Evolutionary conservation across 64 coral and sea anemone species (phyloP).

Genomic region (Montipora cactus): DNA sequence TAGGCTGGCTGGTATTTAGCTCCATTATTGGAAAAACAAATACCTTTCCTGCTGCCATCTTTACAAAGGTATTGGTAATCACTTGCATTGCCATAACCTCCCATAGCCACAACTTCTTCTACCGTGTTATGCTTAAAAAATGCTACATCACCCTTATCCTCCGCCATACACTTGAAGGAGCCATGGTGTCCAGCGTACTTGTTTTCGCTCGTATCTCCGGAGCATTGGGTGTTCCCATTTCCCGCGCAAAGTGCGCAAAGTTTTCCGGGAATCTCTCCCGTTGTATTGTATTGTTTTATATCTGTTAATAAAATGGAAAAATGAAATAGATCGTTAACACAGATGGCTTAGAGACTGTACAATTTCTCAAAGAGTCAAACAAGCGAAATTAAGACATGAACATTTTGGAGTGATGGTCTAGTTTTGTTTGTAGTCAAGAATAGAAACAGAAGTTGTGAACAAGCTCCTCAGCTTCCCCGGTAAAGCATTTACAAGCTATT

Average conservation of each 20-base stretch:
- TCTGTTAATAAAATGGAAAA: neutral
- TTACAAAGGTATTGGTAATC: constrained; percentile 79
- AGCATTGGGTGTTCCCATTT: neutral
- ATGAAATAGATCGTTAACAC: neutral
- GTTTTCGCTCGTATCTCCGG: neutral
- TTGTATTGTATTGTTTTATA: neutral
- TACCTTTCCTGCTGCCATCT: constrained; percentile 33
- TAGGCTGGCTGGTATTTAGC: neutral
- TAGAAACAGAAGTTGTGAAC: too few species aligned
- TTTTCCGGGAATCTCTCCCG: constrained; percentile 21
- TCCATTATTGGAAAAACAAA: too few species aligned
- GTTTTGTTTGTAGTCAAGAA: too few species aligned
- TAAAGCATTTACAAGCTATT: too few species aligned
- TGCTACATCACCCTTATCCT: constrained; percentile 55
- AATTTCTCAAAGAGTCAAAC: too few species aligned
- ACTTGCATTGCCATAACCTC: neutral
- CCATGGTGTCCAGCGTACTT: constrained; percentile 41
- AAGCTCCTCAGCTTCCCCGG: too few species aligned
- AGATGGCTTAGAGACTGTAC: too few species aligned
- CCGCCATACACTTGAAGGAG: constrained; percentile 70
- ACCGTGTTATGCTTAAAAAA: constrained; percentile 74
- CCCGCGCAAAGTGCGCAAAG: constrained; percentile 65
- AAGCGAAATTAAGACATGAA: too few species aligned
- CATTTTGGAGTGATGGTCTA: too few species aligned
- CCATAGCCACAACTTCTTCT: constrained; percentile 24